Evolutionary conservation across 2,797 vertebrate species (phyloP).

Genomic region (Mustela erminea): DNA sequence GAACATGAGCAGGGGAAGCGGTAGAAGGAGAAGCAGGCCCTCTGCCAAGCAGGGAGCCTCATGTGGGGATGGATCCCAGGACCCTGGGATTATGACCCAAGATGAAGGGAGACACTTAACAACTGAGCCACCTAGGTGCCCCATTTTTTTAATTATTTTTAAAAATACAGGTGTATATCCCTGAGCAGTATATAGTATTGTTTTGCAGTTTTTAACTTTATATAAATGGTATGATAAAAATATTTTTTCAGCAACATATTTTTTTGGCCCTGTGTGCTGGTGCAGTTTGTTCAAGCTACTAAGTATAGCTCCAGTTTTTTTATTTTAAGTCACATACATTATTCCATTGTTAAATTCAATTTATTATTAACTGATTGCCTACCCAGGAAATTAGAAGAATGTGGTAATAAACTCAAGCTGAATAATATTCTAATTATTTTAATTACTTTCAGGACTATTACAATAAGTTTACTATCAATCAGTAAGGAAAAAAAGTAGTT

Average conservation of each 20-base stretch:
- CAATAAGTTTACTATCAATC: constrained; percentile 1
- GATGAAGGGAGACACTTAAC: too few relatives aligned
- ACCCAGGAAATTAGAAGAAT: neutral
- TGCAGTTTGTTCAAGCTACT: neutral
- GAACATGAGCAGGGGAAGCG: too few relatives aligned
- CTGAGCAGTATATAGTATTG: neutral
- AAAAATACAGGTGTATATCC: neutral
- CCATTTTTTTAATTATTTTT: neutral
- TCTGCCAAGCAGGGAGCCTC: too few relatives aligned
- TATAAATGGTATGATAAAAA: neutral
- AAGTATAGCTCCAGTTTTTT: neutral
- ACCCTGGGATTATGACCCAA: too few relatives aligned
- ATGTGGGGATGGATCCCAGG: too few relatives aligned
- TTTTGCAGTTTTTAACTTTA: neutral
- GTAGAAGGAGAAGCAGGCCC: too few relatives aligned
- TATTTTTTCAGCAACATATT: neutral
- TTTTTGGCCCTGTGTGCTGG: neutral
- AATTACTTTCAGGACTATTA: constrained; percentile 7
- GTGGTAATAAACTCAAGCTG: neutral
- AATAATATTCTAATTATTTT: constrained; percentile 22
- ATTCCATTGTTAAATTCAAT: neutral
- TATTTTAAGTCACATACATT: neutral
- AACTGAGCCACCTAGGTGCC: too few relatives aligned
- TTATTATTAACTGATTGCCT: neutral
- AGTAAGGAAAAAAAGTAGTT: constrained; percentile 14